Evolutionary conservation across 1,140 invertebrate genomes (phyloP).

Genomic region (Doryteuthis pealeii): DNA sequence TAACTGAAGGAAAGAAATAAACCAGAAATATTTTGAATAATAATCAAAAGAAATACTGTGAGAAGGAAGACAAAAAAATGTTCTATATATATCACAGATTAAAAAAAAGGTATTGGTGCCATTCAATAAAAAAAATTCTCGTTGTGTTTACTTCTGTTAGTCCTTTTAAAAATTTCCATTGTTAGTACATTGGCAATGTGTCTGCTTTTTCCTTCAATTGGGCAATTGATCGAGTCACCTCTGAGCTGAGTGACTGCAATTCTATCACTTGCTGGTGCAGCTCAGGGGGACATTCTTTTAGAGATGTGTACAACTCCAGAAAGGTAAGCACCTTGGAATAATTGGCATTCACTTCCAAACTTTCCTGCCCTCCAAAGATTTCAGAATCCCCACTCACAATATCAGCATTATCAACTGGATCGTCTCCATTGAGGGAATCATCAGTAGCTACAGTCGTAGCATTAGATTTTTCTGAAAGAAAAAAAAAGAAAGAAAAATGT

Average conservation of each 20-base stretch:
- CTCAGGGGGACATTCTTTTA: not conserved
- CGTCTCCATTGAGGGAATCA: not conserved
- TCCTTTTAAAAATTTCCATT: too few species aligned
- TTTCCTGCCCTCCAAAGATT: not conserved
- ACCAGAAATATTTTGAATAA: too few species aligned
- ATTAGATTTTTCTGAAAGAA: constrained; percentile 1
- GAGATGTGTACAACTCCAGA: not conserved
- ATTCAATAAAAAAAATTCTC: too few species aligned
- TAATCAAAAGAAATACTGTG: too few species aligned
- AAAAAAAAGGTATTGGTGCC: too few species aligned
- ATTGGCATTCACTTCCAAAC: not conserved
- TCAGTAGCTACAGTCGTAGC: not conserved
- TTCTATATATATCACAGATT: too few species aligned
- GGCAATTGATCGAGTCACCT: not conserved
- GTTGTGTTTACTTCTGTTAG: too few species aligned
- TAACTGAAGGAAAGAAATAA: too few species aligned
- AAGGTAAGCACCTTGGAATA: not conserved
- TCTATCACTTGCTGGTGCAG: not conserved
- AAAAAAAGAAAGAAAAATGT: not conserved
- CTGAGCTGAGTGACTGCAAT: not conserved
- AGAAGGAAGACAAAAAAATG: too few species aligned
- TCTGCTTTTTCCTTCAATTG: not conserved
- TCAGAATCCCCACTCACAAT: not conserved
- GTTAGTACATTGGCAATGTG: not conserved
- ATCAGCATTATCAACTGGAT: not conserved